Conservation (phyloP, 2,113 vertebrate genomes). For the Rhinolophus sinicus region DNA sequence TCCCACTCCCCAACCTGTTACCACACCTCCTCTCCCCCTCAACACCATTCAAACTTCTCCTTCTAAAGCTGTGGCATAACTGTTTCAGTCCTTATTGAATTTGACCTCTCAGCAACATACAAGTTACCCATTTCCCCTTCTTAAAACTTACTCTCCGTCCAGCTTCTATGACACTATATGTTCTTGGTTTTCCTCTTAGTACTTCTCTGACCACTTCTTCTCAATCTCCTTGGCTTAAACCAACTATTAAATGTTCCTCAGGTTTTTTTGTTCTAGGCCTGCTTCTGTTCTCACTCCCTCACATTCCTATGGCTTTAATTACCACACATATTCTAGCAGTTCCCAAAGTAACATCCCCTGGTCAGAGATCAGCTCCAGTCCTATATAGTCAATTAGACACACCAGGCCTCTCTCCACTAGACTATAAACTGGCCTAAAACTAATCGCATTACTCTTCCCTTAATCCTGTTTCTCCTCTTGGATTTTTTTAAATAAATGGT, state of each 20-base stretch:
- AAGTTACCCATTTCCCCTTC: not conserved
- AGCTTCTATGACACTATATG: not conserved
- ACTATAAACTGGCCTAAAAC: not conserved
- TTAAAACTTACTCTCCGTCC: not conserved
- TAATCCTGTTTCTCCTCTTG: not conserved
- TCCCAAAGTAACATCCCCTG: not conserved
- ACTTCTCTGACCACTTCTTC: not conserved
- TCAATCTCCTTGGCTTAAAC: not conserved
- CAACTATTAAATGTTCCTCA: not conserved
- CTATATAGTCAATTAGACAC: not conserved
- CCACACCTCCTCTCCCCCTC: not conserved
- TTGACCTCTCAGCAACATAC: not conserved
- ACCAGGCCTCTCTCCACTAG: not conserved
- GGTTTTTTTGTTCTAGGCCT: not conserved
- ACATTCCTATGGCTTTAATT: not conserved
- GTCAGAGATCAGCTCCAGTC: not conserved
- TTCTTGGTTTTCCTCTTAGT: not conserved
- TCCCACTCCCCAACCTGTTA: not conserved
- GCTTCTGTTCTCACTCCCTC: not conserved
- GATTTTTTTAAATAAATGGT: not conserved
- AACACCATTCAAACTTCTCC: not conserved
- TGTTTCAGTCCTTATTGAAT: not conserved
- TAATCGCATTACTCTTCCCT: not conserved
- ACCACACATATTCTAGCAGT: not conserved
- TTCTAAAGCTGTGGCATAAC: not conserved